A percentile compares a stretch with the other conserved stretches of the same genome.
phyloP scores from a whole-genome alignment of 2,888 invertebrate species.

The Leptinotarsa juncta region DNA sequence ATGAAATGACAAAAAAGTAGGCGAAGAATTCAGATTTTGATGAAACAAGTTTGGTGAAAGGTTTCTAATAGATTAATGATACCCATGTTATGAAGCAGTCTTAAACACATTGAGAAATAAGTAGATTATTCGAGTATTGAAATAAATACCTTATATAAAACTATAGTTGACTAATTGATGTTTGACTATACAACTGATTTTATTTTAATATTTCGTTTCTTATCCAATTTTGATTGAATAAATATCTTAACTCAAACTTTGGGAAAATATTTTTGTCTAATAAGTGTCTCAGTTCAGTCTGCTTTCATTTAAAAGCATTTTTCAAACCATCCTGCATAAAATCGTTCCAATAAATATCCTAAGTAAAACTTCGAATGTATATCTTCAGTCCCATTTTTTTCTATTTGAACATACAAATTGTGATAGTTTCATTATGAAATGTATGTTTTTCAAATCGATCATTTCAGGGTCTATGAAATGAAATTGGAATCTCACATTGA shows the following conservation, averaged over 20 bases:
- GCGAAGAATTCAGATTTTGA: not conserved
- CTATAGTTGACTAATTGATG: not conserved
- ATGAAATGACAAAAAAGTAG: not conserved
- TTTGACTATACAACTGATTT: not conserved
- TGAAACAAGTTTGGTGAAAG: not conserved
- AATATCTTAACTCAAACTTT: not conserved
- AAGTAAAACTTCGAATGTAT: not conserved
- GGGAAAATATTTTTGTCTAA: not conserved
- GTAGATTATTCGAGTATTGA: conserved; percentile 16
- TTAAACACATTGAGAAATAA: conserved; percentile 2
- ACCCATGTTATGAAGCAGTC: not conserved
- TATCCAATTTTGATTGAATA: not conserved
- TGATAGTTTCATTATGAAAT: not conserved
- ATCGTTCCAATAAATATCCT: not conserved
- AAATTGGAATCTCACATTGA: too few relatives aligned
- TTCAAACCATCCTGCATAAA: not conserved
- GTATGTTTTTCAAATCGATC: not conserved
- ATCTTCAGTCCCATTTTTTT: not conserved
- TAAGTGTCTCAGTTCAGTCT: not conserved
- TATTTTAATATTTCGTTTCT: not conserved
- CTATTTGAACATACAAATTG: not conserved
- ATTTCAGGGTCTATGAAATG: not conserved
- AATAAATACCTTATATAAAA: conserved; percentile 12
- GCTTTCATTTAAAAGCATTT: not conserved
- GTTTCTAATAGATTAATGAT: not conserved